Evolutionary conservation across 2,888 invertebrate genomes (phyloP), one percentile per base, ranked within the genome.

Genomic region (Drosophila nigricruria): DNA sequence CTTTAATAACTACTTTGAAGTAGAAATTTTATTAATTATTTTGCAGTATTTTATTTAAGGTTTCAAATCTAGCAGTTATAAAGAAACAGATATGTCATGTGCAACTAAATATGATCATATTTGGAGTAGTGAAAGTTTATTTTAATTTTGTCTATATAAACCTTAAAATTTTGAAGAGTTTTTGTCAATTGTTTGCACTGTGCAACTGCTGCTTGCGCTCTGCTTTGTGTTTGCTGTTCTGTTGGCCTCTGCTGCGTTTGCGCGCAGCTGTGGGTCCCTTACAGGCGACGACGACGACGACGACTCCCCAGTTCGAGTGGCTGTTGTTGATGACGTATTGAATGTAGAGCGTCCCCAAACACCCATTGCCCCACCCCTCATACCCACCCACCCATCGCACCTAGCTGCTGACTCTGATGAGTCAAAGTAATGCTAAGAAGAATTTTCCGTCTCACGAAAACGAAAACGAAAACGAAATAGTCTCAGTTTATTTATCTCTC

Each of bases 381-480:
- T 30, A 5, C 2, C 25, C 14, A 5, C 14, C 5, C 5, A 18
- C 14, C 12, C 34, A 20, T n/a, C 32, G 1, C 12, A 23, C 9
- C 18, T 49, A 10, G 23, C 36, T 16, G 42, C 60, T 66, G 52
- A 25, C 40, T 34, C 53, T 38, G 73, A 61, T 84, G 73, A 71
- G 69, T 71, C 78, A 81, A 86, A 64, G 60, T 56, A 65, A 53
- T 60, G 50, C 63, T 49, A 67, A 62, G 67, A 69, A 63, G 66
- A 77, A 63, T 70, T 82, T 77, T 72, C 71, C 63, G 76, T 74
- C 80, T 66, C 66, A 85, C 77, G 80, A 76, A 89, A 89, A 76
- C 53, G 90, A 89, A 88, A 87, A 72, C 78, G 77, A 86, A 89
- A 56, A 42, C 56, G 40, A 54, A 54, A 30, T 18, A 81, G 70